Evolutionary conservation across 1,140 invertebrate species (phyloP).

Genomic region (Drosophila arizonae): DNA sequence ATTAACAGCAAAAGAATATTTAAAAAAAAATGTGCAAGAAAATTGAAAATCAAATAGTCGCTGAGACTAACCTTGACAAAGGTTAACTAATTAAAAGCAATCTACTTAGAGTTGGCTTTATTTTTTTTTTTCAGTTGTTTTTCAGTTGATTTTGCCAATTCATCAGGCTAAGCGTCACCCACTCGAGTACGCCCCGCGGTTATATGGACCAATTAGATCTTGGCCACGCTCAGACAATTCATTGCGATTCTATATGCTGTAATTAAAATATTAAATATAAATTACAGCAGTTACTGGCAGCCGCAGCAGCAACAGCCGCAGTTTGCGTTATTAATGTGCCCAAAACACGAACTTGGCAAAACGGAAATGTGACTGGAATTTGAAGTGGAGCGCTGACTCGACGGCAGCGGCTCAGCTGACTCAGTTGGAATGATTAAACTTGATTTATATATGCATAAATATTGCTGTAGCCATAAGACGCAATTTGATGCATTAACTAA

Average conservation of each 20-base stretch:
- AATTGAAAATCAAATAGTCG: constrained; percentile 3
- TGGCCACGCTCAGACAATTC: constrained; percentile 15
- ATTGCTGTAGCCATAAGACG: constrained; percentile 3
- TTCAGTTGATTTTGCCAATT: constrained; percentile 1
- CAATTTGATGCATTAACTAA: constrained; percentile 14
- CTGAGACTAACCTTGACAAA: constrained; percentile 55
- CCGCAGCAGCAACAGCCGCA: constrained; percentile 1
- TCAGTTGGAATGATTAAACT: constrained; percentile 14
- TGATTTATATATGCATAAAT: constrained; percentile 15
- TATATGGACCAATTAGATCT: constrained; percentile 54
- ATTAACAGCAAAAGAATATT: constrained; percentile 40
- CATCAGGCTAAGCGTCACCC: constrained; percentile 38
- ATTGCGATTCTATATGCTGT: constrained; percentile 47
- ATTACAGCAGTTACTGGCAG: constrained; percentile 30
- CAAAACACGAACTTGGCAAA: constrained; percentile 52
- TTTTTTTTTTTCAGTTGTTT: background rate
- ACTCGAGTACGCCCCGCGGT: constrained; percentile 39
- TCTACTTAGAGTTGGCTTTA: constrained; percentile 23
- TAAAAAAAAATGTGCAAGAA: constrained; percentile 13
- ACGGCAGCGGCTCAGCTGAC: background rate
- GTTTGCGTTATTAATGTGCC: constrained; percentile 44
- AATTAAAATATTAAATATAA: constrained; percentile 74
- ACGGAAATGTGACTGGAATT: constrained; percentile 50
- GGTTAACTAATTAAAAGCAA: constrained; percentile 55
- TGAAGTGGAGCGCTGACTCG: constrained; percentile 1